A percentile compares a stretch with the other conserved stretches of the same genome.
phyloP scores from a whole-genome alignment of 1,140 invertebrate species.

The Sminthurides bifidus region DNA sequence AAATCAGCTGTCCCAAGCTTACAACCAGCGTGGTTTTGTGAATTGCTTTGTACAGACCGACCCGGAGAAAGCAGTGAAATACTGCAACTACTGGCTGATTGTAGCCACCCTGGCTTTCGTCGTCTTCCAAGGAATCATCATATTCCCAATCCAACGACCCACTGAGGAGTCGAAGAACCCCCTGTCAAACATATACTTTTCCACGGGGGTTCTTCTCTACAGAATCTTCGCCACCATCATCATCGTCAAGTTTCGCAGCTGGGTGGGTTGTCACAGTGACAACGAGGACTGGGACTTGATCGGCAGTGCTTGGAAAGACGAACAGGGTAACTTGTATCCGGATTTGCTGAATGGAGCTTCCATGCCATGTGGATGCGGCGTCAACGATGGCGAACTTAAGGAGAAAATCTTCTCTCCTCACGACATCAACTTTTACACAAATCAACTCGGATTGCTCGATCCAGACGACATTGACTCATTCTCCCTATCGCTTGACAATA shows the following conservation, averaged over 20 bases:
- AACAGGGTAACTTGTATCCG: too few species aligned
- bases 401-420: too few species aligned
- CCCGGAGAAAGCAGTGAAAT: not conserved
- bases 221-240: not conserved
- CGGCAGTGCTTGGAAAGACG: too few species aligned
- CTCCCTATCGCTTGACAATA: too few species aligned
- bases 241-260: not conserved
- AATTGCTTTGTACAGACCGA: not conserved
- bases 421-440: too few species aligned
- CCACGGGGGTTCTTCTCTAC: not conserved
- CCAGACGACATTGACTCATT: too few species aligned
- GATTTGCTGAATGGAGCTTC: too few species aligned
- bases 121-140: not conserved
- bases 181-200: not conserved
- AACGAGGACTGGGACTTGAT: too few species aligned
- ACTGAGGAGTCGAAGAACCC: not conserved
- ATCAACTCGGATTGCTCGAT: too few species aligned
- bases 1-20: not conserved
- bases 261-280: too few species aligned
- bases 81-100: not conserved
- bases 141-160: not conserved
- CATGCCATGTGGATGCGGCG: too few species aligned
- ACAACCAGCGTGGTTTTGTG: not conserved
- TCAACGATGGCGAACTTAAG: too few species aligned
- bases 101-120: not conserved